Evolutionary conservation across 2,113 vertebrate species (phyloP).

Genomic region (Petroica traversi): DNA sequence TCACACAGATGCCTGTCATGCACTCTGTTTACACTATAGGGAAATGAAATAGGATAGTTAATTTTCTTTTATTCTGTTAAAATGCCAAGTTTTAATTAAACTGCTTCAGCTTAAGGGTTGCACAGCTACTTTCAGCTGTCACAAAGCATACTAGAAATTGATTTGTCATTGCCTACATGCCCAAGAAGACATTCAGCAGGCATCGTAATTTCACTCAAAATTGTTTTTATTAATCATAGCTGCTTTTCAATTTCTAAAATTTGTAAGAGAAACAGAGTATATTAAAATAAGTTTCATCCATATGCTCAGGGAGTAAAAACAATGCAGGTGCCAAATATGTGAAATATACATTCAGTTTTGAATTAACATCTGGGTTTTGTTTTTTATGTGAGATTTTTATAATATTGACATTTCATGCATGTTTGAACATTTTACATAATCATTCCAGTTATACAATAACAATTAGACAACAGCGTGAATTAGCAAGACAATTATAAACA

Average conservation of each 20-base stretch:
- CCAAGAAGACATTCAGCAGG: constrained; percentile 36
- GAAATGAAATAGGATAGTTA: constrained; percentile 53
- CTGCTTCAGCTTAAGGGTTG: constrained; percentile 49
- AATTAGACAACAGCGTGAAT: neutral
- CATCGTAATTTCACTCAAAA: constrained; percentile 11
- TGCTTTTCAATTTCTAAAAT: constrained; percentile 9
- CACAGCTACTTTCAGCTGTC: constrained; percentile 45
- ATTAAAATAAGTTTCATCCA: constrained; percentile 6
- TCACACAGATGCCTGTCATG: constrained; percentile 48
- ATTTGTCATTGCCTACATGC: constrained; percentile 32
- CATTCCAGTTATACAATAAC: neutral
- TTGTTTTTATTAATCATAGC: constrained; percentile 43
- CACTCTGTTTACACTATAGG: constrained; percentile 42
- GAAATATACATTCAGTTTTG: neutral
- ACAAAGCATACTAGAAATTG: constrained; percentile 34
- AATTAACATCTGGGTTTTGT: neutral
- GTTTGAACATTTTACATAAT: neutral
- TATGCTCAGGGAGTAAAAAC: neutral
- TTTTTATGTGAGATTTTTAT: neutral
- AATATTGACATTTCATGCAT: neutral
- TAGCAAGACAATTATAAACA: neutral
- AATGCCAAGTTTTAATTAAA: constrained; percentile 67
- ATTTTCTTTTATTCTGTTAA: constrained; percentile 64
- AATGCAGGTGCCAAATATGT: neutral
- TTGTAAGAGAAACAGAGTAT: neutral